Evolutionary conservation across 2,888 invertebrate species (phyloP), one percentile per base, ranked within the genome.

Genomic region (Epiblema foenella): DNA sequence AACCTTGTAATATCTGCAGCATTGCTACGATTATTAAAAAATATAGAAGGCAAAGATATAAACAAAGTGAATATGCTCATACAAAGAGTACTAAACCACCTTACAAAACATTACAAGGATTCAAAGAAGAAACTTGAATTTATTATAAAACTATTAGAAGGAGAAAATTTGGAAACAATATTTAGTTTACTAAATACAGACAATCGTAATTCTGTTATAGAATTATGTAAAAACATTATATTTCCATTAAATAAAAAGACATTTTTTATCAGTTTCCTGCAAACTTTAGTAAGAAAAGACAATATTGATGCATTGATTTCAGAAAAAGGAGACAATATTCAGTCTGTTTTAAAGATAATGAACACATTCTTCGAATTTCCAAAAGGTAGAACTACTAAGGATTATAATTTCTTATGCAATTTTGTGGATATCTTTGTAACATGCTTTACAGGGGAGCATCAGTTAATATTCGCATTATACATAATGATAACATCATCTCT

Each of bases 301-400:
- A 91, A 86, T 74, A 82, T 91, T 33, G 84, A 89, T 74, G 83
- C 87, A 8, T 75, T 93, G 9, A 86, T 91, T 0, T 81, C 86
- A 1, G 90, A 93, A 75, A 93, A 89, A 73, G 91, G 92, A 0
- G 93, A 93, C 54, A 91, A 89, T 51, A 89, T 94, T 65, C 90
- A 90, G 75, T 88, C 90, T 0, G 90, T 93, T 0, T 77, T 93
- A 1, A 93, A 90, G 85, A 87, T 93, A 8, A 89, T 93, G 89
- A 85, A 83, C 72, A 74, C 84, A 0, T 88, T 93, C 69, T 89
- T 93, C 60, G 86, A 87, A 52, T 91, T 88, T 56, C 86, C 90
- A 0, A 85, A 85, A 68, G 83, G 84, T 29, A 77, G 88, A n/a
- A 81, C 84, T 0, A 80, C 79, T 1, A 83, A 76, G 24, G 82